These are phyloP conservation scores for Limnephilus rhombicus DNA, from an alignment of 2,888 invertebrate species.

Conservation along the genomic window DNA sequence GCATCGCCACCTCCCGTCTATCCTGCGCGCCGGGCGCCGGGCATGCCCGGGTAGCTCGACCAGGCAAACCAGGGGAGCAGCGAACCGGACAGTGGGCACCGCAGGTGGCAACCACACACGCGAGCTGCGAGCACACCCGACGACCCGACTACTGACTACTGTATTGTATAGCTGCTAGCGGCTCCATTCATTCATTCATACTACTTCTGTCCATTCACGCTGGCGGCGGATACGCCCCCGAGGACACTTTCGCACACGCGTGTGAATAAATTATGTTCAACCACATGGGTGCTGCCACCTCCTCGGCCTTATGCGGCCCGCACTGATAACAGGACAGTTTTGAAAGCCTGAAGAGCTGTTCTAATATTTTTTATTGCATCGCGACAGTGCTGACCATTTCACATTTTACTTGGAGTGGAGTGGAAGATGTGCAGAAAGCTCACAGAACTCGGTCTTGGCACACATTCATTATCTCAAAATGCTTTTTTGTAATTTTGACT, in stretches of 20 bases:
- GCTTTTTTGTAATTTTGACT: too few relatives aligned
- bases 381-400: too few relatives aligned
- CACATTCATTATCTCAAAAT: too few relatives aligned
- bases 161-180: not conserved
- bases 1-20: not conserved
- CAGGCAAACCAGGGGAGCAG: too few relatives aligned
- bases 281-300: not conserved
- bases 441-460: too few relatives aligned
- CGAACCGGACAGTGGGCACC: not conserved
- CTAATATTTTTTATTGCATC: too few relatives aligned
- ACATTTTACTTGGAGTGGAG: too few relatives aligned
- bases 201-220: conserved; percentile 27
- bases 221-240: conserved; percentile 36
- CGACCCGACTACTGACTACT: not conserved
- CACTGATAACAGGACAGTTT: not conserved
- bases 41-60: too few relatives aligned
- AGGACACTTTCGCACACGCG: conserved; percentile 48
- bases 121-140: too few relatives aligned
- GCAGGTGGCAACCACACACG: not conserved
- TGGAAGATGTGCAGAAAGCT: too few relatives aligned
- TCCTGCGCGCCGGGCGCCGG: not conserved
- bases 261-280: conserved; percentile 34
- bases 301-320: not conserved
- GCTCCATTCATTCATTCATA: conserved; percentile 20
- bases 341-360: not conserved